phyloP scores from a whole-genome alignment of 2,888 invertebrate species.

The Litoditis marina region DNA sequence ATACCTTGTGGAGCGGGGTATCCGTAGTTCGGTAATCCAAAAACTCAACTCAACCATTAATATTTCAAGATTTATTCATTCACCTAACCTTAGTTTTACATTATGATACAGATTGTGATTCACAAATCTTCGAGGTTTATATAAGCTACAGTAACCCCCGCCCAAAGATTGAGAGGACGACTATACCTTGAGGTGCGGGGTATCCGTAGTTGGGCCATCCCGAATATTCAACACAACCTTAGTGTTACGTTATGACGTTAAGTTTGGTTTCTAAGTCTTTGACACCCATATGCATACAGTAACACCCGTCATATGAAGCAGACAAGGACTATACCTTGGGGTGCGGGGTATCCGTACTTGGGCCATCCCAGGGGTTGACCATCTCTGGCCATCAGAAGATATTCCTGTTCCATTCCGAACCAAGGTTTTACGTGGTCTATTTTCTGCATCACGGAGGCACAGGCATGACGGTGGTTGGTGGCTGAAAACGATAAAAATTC shows the following conservation, averaged over 20 bases:
- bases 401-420: slow-evolving; percentile 68
- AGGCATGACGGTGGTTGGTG: slow-evolving; percentile 36
- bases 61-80: no score
- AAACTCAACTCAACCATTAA: no score
- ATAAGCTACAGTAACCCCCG: not conserved
- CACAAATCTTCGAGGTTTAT: no score
- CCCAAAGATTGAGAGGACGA: not conserved
- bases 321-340: slow-evolving; percentile 38
- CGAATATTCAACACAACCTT: no score
- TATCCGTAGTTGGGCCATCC: slow-evolving; percentile 59
- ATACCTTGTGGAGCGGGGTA: slow-evolving; percentile 54
- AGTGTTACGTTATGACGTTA: no score
- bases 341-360: slow-evolving; percentile 53
- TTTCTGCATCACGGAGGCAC: slow-evolving; percentile 29
- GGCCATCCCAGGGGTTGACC: slow-evolving; percentile 56
- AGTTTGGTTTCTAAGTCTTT: not conserved
- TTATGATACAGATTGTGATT: no score
- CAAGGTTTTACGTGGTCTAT: slow-evolving; percentile 41
- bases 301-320: not conserved
- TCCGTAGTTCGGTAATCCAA: slow-evolving; percentile 58
- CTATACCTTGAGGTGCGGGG: slow-evolving; percentile 49
- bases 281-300: not conserved
- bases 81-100: no score
- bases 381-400: slow-evolving; percentile 64
- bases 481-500: slow-evolving; percentile 22